Evolutionary conservation across 2,113 vertebrate genomes (phyloP), one percentile per base, ranked within the genome.

Genomic region (Xiphophorus maculatus): DNA sequence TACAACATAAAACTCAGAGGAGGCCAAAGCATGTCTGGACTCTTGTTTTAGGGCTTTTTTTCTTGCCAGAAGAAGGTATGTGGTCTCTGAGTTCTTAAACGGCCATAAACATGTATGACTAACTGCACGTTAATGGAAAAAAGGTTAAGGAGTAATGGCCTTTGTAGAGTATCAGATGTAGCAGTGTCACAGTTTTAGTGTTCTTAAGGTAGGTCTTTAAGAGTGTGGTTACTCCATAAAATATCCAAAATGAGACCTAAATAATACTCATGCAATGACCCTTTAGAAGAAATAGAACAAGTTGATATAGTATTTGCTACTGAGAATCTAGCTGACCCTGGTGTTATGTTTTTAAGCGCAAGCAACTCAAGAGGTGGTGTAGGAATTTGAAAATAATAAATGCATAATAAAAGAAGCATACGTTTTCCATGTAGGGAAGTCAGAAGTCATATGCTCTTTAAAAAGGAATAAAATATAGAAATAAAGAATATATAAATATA

Each of bases 1-100:
- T 82, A 87, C 79, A 72, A 72, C 90, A 93, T 95, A 94, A 95
- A 91, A 87, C 90, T 91, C 81, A 12, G 64, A 87, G 83, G 88
- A 91, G 89, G 88, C 91, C 62, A 58, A 68, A 79, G 68, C 76
- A 85, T 82, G 89, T 87, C 91, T 92, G 89, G 73, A 86, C n/a
- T 15, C 83, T 81, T 87, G 84, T 83, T 91, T 88, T 63, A 71
- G 72, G 69, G 70, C 66, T 91, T 92, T 93, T 93, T 48, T 90
- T 93, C 92, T 92, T 84, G 83, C 72, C 67, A 74, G 75, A 85
- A 44, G 73, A 77, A 90, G 82, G 79, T 82, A 88, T 83, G 87
- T 89, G 85, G 80, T 71, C 54, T 82, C 85, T 82, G 85, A 81
- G 88, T 87, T 89, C 76, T 91, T 87, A 91, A 92, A 92, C 58